Percentiles rank a stretch among this genome's conserved stretches.
These are phyloP conservation scores for Betta splendens DNA, from an alignment of 2,797 vertebrate species.

Conservation along the genomic window DNA sequence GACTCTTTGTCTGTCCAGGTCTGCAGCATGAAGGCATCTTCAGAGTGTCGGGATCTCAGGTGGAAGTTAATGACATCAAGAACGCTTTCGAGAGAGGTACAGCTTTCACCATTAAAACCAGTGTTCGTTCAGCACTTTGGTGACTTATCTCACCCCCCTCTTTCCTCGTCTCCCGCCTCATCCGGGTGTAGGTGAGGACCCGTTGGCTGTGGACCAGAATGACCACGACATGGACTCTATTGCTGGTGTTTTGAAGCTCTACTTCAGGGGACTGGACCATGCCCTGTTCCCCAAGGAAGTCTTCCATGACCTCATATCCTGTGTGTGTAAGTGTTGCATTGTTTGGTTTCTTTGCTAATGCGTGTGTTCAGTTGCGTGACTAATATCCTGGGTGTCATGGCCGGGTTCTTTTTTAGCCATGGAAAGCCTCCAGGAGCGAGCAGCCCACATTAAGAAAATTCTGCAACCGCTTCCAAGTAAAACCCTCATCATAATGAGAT, in stretches of 20 bases:
- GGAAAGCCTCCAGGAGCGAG: slow-evolving; percentile 94
- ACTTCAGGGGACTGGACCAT: slow-evolving; percentile 93
- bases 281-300: slow-evolving; percentile 98
- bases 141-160: not conserved
- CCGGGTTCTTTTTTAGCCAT: slow-evolving; percentile 83
- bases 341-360: slow-evolving; percentile 26
- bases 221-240: slow-evolving; percentile 99
- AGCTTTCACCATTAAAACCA: not conserved
- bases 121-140: not conserved
- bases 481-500: slow-evolving; percentile 97
- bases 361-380: slow-evolving; percentile 24
- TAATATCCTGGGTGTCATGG: slow-evolving; percentile 26
- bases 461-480: slow-evolving; percentile 87
- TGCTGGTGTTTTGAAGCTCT: slow-evolving; percentile 96
- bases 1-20: slow-evolving; percentile 74
- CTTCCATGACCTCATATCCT: slow-evolving; percentile 96
- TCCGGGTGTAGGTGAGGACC: slow-evolving; percentile 88
- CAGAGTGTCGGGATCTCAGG: slow-evolving; percentile 96
- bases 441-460: slow-evolving; percentile 91
- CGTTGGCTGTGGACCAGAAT: slow-evolving; percentile 95
- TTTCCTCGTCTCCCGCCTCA: not conserved
- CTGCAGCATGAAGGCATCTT: slow-evolving; percentile 97
- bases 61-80: slow-evolving; percentile 99
- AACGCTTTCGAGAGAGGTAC: slow-evolving; percentile 98
- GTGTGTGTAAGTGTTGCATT: slow-evolving; percentile 89